Base-by-base conservation (phyloP, 1,140 invertebrate species). In the Streblospio benedicti region DNA sequence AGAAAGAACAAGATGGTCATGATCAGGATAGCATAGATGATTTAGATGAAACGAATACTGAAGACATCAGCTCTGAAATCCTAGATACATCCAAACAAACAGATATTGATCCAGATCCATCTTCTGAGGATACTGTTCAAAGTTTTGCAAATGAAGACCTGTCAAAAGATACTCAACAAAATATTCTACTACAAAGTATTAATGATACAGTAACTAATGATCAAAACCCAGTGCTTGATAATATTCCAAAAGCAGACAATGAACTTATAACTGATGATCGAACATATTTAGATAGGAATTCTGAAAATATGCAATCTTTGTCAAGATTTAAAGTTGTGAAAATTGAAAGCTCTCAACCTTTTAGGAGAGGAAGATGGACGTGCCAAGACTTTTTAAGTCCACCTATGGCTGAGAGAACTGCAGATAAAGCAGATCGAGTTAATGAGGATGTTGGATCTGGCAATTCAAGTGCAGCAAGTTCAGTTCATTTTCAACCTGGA, bases 341-440 rank as follows among this genome's bases (percentile, higher is more conserved):
- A 82, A 92, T 96, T 61, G 91, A 93, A 76, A 93, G 89, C 72
- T 89, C 90, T 25, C 91, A 96, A 76, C 93, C 93, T 3, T 94
- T 95, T 70, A 87, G 88, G 66, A 83, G 93, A 41, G 93, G 93
- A 27, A 80, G 93, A 69, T 97, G 93, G 93, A 87, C 87, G 67
- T 96, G 92, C 78, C 90, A 93, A 85, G 93, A 97, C 77, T 96
- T 93, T 79, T 81, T 92, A 69, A 91, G 96, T 80, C 88, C 71
- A 85, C 87, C 56, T 83, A 63, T 64, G 59, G 55, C 66, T 65
- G 32, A 64, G 52, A 57, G 35, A 54, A n/a, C 23, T 65, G 66
- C 44, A 31, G 55, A 35, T 41, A 30, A 25, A 3, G 4, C 32
- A 2, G 35, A 60, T 5, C 66, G 67, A 18, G 60, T 65, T 50